These are phyloP conservation scores for Dione vanillae DNA, from an alignment of 2,888 invertebrate species.

Conservation along the genomic window DNA sequence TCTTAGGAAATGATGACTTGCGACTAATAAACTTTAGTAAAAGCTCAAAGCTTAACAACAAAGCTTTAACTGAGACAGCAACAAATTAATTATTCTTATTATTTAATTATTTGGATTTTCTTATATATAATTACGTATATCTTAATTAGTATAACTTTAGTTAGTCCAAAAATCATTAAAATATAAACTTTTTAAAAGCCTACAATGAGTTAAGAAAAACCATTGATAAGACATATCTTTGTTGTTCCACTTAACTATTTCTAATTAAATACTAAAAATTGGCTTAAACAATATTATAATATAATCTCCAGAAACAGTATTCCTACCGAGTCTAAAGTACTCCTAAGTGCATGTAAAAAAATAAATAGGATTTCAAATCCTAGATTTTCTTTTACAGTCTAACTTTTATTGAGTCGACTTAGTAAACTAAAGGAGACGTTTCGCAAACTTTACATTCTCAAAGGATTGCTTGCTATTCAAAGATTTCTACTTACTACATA, in stretches of 20 bases:
- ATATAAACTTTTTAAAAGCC: background rate
- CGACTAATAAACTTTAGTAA: constrained; percentile 24
- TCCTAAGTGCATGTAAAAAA: constrained; percentile 6
- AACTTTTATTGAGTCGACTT: constrained; percentile 41
- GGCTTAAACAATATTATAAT: background rate
- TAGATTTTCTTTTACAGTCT: constrained; percentile 32
- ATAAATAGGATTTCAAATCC: constrained; percentile 31
- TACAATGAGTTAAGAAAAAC: background rate
- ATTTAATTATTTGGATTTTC: background rate
- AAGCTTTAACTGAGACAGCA: background rate
- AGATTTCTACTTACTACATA: constrained; percentile 28
- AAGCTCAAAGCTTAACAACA: constrained; percentile 1
- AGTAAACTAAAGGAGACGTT: constrained; percentile 38
- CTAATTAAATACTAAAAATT: too few relatives aligned
- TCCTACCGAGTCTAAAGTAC: too few relatives aligned
- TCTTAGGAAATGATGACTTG: constrained; percentile 38
- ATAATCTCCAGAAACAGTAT: too few relatives aligned
- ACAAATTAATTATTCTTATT: background rate
- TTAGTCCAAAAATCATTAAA: background rate
- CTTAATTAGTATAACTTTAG: too few relatives aligned
- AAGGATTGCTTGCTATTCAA: constrained; percentile 33
- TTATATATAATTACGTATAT: background rate
- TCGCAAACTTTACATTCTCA: constrained; percentile 40
- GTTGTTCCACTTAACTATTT: background rate
- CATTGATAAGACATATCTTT: background rate